These are phyloP conservation scores for Aurelia sp. DNA, from an alignment of 30 jellyfish, hydroid and myxozoan species.

Conservation along the genomic window DNA sequence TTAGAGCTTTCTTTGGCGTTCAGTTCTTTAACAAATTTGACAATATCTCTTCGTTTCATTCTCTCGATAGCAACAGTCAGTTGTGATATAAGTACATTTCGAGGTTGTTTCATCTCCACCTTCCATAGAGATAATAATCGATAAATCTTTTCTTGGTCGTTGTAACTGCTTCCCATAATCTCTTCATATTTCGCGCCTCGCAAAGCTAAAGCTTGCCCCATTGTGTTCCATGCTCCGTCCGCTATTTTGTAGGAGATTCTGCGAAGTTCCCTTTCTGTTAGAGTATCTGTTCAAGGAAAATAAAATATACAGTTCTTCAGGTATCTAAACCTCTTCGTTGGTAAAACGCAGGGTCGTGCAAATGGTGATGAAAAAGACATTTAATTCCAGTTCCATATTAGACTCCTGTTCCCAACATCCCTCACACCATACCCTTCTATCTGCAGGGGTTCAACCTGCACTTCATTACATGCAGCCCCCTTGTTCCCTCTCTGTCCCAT, in stretches of 20 bases:
- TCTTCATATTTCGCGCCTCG: conserved; percentile 66
- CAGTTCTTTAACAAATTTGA: conserved; percentile 74
- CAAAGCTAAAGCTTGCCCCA: conserved; percentile 72
- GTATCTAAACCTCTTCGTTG: no score
- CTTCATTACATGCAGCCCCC: no score
- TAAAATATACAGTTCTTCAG: no score
- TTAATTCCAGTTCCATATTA: no score
- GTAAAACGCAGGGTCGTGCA: no score
- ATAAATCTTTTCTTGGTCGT: conserved; percentile 84
- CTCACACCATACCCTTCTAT: no score
- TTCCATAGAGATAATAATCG: conserved; percentile 81
- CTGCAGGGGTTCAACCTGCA: no score
- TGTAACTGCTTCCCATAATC: conserved; percentile 37
- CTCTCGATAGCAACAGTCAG: conserved; percentile 72
- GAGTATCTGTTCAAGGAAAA: conserved; percentile 40
- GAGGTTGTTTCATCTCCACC: conserved; percentile 32
- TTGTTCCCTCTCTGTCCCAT: no score
- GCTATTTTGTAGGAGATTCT: conserved; percentile 80
- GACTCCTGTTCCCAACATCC: no score
- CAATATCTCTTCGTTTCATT: conserved; percentile 80
- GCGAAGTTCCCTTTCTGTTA: conserved; percentile 93
- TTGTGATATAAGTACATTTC: conserved; percentile 58
- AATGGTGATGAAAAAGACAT: no score
- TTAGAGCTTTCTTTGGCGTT: conserved; percentile 55
- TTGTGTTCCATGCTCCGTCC: conserved; percentile 80